Percentiles rank a stretch among this genome's conserved stretches.
Conservation (phyloP, 2,888 invertebrate species). For the Palloptera scutellata region DNA sequence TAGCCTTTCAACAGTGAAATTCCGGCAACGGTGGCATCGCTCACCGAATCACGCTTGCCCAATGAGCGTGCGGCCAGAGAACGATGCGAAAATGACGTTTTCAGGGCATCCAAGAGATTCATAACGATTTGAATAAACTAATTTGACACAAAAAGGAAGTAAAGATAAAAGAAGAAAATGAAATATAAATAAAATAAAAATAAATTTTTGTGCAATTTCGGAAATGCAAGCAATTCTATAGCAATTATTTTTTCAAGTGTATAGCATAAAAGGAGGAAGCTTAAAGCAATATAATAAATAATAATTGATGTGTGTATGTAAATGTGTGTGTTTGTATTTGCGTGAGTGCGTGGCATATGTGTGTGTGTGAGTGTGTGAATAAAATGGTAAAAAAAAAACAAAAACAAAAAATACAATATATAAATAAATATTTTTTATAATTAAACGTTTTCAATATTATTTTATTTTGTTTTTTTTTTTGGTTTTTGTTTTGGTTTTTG, state of each 20-base stretch:
- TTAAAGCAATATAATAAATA: not conserved
- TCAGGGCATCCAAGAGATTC: slow-evolving; percentile 88
- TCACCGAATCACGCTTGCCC: slow-evolving; percentile 87
- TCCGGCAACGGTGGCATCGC: slow-evolving; percentile 88
- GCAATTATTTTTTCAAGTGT: slow-evolving; percentile 32
- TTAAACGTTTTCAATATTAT: not conserved
- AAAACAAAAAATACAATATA: too few relatives aligned
- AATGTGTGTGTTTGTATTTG: too few relatives aligned
- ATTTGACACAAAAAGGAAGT: slow-evolving; percentile 34
- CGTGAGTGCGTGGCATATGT: not conserved
- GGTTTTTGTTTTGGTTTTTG: slow-evolving; percentile 9
- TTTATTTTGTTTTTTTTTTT: not conserved
- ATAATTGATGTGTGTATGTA: not conserved
- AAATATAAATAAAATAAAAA: not conserved
- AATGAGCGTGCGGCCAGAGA: slow-evolving; percentile 84
- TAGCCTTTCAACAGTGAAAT: slow-evolving; percentile 91
- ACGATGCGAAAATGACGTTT: slow-evolving; percentile 91
- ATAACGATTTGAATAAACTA: slow-evolving; percentile 93
- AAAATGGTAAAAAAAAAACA: too few relatives aligned
- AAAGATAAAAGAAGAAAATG: slow-evolving; percentile 21
- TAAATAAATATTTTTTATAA: not conserved
- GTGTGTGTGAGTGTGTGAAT: not conserved
- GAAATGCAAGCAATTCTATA: slow-evolving; percentile 12
- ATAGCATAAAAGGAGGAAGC: not conserved
- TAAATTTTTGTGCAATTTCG: not conserved